Conservation (phyloP, 2,797 vertebrate species). For the Eupleurogrammus muticus region DNA sequence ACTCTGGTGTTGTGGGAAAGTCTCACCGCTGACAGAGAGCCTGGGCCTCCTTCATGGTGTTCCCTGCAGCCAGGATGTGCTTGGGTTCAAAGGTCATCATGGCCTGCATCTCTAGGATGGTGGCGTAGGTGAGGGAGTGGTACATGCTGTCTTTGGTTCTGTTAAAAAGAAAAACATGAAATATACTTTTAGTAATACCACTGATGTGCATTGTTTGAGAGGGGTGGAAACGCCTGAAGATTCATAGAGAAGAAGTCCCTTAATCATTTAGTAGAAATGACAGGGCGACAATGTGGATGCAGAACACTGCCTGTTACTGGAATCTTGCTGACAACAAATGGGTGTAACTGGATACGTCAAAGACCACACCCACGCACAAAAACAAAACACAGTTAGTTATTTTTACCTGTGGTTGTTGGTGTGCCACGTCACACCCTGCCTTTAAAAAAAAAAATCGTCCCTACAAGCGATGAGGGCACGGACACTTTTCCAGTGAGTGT, state of each 20-base stretch:
- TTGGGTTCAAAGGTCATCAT: constrained; percentile 99
- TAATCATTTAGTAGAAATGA: neutral
- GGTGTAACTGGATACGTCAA: constrained; percentile 3
- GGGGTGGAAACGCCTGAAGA: neutral
- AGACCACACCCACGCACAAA: neutral
- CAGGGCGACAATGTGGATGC: neutral
- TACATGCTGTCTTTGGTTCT: constrained; percentile 99
- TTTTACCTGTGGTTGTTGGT: constrained; percentile 34
- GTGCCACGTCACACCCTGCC: constrained; percentile 20
- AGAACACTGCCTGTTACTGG: neutral
- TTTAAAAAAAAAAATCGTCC: constrained; percentile 5
- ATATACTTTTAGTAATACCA: neutral
- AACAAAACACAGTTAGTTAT: constrained; percentile 34
- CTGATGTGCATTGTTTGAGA: neutral
- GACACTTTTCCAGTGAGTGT: constrained; percentile 24
- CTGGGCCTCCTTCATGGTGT: constrained; percentile 97
- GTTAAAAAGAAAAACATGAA: constrained; percentile 56
- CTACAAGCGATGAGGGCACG: constrained; percentile 3
- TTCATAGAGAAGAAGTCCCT: neutral
- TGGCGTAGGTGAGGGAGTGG: constrained; percentile 95
- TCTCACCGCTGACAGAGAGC: constrained; percentile 91
- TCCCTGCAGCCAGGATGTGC: constrained; percentile 92
- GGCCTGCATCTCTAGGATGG: constrained; percentile 98
- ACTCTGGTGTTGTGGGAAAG: neutral
- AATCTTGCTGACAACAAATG: neutral